Percentiles rank a stretch among this genome's conserved stretches.
These are phyloP conservation scores for Phalloptychus januarius DNA, from an alignment of 2,797 vertebrate species.

Conservation along the genomic window DNA sequence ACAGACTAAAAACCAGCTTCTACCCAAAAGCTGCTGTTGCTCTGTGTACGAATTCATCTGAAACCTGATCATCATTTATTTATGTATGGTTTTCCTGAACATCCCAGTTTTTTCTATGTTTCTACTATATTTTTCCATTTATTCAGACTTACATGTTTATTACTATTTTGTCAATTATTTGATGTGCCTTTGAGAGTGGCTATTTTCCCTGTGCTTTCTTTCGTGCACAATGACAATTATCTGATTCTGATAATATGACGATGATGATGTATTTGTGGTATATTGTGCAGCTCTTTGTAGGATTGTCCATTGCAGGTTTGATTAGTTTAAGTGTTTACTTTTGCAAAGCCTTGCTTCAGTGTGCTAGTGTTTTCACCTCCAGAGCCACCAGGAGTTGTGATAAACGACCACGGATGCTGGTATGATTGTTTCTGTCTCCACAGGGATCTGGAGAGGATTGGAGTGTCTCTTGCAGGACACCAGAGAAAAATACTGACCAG, in stretches of 20 bases:
- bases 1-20: too few species aligned
- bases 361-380: not conserved
- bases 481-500: slow-evolving; percentile 99
- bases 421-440: slow-evolving; percentile 15
- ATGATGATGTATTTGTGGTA: not conserved
- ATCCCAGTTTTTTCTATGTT: too few species aligned
- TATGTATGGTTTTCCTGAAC: too few species aligned
- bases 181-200: too few species aligned
- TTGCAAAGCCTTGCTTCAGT: not conserved
- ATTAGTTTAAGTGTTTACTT: not conserved
- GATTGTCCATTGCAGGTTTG: not conserved
- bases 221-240: too few species aligned
- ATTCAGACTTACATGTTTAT: too few species aligned
- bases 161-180: too few species aligned
- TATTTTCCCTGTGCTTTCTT: too few species aligned
- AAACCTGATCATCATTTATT: too few species aligned
- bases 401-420: not conserved
- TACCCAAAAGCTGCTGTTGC: too few species aligned
- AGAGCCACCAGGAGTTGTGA: not conserved
- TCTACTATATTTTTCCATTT: too few species aligned
- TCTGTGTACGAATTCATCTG: too few species aligned
- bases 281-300: not conserved
- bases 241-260: not conserved
- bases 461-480: slow-evolving; percentile 94
- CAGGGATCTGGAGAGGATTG: slow-evolving; percentile 97